Conservation (phyloP, 2,888 invertebrate species). For the Ochropleura plecta region DNA sequence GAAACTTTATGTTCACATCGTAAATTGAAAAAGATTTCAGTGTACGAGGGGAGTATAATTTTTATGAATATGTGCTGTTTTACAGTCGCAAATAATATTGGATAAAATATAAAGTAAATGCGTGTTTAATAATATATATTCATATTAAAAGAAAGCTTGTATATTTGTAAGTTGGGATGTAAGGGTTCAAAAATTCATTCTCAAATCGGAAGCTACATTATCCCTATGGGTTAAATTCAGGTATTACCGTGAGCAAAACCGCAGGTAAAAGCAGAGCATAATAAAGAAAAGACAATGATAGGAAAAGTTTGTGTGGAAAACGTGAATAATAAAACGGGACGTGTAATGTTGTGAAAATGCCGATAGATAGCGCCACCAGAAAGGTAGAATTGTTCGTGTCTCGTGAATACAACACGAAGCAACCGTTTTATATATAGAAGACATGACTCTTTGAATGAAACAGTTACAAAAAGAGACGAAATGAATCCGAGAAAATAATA, state of each 20-base stretch:
- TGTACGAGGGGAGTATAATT: slow-evolving; percentile 46
- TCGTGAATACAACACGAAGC: not conserved
- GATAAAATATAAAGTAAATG: slow-evolving; percentile 35
- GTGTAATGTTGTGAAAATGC: slow-evolving; percentile 29
- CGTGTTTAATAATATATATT: not conserved
- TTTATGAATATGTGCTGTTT: slow-evolving; percentile 55
- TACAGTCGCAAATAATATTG: slow-evolving; percentile 43
- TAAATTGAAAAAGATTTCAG: slow-evolving; percentile 66
- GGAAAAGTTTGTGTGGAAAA: not conserved
- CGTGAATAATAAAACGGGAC: not conserved
- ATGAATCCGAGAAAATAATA: not conserved
- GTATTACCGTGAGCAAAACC: too few relatives aligned
- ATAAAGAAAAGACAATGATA: not conserved
- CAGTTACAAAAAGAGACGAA: not conserved
- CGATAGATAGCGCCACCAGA: slow-evolving; percentile 23
- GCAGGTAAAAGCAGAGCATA: not conserved
- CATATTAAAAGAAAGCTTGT: not conserved
- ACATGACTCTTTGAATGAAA: not conserved
- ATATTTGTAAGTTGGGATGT: not conserved
- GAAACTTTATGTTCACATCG: slow-evolving; percentile 59
- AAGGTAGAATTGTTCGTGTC: not conserved
- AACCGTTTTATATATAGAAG: not conserved
- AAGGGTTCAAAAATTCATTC: not conserved
- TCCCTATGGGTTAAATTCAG: too few relatives aligned
- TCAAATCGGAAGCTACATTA: not conserved